These are phyloP conservation scores for Molorchus minor DNA, from an alignment of 2,888 invertebrate species.

Conservation along the genomic window DNA sequence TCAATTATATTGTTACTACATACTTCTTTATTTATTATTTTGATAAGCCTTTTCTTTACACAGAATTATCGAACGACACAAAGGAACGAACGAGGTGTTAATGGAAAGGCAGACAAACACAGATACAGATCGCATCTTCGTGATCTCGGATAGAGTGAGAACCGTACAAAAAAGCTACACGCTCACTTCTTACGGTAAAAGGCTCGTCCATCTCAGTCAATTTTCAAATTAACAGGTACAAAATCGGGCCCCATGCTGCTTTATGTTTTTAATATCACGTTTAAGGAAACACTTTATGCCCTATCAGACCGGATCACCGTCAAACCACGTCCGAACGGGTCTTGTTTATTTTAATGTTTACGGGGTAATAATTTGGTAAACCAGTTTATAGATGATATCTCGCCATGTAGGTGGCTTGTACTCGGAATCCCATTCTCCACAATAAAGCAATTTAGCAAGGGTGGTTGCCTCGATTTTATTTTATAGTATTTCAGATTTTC, in stretches of 20 bases:
- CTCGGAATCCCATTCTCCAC: constrained; percentile 48
- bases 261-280: constrained; percentile 31
- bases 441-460: constrained; percentile 17
- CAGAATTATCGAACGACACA: constrained; percentile 12
- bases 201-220: constrained; percentile 29
- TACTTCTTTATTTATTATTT: too few species aligned
- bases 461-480: too few species aligned
- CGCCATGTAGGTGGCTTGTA: constrained; percentile 59
- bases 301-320: constrained; percentile 44
- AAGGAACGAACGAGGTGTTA: constrained; percentile 32
- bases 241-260: constrained; percentile 21
- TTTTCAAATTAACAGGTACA: constrained; percentile 28
- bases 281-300: constrained; percentile 35
- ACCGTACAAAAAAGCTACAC: constrained; percentile 15
- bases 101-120: constrained; percentile 34
- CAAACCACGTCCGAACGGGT: constrained; percentile 32
- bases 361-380: constrained; percentile 57
- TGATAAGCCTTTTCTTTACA: too few species aligned
- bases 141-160: constrained; percentile 24
- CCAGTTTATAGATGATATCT: constrained; percentile 57
- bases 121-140: constrained; percentile 33
- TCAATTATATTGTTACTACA: too few species aligned
- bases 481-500: too few species aligned
- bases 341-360: constrained; percentile 58
- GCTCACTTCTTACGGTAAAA: constrained; percentile 16